phyloP scores from a whole-genome alignment of 2,888 invertebrate genomes.

The Matsumyia berberina region DNA sequence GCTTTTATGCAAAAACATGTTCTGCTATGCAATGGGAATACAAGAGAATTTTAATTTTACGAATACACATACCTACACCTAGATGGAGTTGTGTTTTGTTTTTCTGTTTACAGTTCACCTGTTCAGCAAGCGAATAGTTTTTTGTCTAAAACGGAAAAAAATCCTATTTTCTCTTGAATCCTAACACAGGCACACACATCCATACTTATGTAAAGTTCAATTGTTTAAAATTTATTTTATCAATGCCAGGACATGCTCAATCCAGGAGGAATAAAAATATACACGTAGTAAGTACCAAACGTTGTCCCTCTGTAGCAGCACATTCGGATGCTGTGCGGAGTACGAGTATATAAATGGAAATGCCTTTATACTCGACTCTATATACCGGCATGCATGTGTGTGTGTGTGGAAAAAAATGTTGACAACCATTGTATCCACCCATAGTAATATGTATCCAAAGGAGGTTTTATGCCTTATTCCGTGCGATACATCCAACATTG shows the following conservation, averaged over 20 bases:
- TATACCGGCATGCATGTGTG: background rate
- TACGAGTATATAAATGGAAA: conserved; percentile 9
- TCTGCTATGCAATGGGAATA: conserved; percentile 56
- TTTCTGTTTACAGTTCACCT: conserved; percentile 60
- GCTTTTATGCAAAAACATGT: conserved; percentile 31
- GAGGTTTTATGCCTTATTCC: conserved; percentile 49
- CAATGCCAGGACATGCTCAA: conserved; percentile 72
- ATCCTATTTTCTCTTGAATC: conserved; percentile 19
- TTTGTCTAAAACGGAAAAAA: conserved; percentile 7
- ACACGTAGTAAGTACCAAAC: conserved; percentile 33
- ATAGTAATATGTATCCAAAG: conserved; percentile 36
- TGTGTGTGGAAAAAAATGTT: conserved; percentile 23
- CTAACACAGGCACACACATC: conserved; percentile 3
- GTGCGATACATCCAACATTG: conserved; percentile 28
- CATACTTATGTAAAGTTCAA: conserved; percentile 47
- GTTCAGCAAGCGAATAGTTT: conserved; percentile 45
- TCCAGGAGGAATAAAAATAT: conserved; percentile 49
- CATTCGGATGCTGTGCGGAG: conserved; percentile 2
- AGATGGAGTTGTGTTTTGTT: conserved; percentile 13
- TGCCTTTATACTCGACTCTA: background rate
- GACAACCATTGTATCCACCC: conserved; percentile 62
- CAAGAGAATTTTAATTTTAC: conserved; percentile 40
- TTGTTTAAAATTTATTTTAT: conserved; percentile 71
- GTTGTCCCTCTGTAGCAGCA: conserved; percentile 11
- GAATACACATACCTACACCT: background rate